Conservation (phyloP, 2,888 invertebrate species). For the Plagodis pulveraria region DNA sequence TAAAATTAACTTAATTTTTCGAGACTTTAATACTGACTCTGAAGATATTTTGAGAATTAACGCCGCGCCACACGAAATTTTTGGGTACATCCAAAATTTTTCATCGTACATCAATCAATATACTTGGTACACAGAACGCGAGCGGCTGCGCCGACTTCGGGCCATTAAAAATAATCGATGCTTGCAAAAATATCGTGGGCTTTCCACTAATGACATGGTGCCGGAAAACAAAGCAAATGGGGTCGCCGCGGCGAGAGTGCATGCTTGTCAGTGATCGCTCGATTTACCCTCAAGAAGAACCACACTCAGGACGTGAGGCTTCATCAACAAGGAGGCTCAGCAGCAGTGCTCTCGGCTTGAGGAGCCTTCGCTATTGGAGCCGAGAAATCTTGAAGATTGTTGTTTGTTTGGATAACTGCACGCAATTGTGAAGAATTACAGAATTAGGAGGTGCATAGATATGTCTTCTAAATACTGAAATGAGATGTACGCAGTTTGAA, state of each 20-base stretch:
- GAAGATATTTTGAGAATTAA: too few species aligned
- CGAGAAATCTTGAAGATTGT: slow-evolving; percentile 21
- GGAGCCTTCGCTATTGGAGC: slow-evolving; percentile 14
- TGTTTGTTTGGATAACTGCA: slow-evolving; percentile 2
- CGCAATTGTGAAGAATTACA: not conserved
- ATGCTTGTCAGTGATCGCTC: slow-evolving; percentile 34
- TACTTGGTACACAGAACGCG: slow-evolving; percentile 48
- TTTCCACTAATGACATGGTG: slow-evolving; percentile 82
- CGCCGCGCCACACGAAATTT: too few species aligned
- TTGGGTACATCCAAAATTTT: too few species aligned
- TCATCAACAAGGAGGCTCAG: slow-evolving; percentile 16
- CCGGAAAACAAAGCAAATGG: slow-evolving; percentile 76
- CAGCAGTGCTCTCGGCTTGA: slow-evolving; percentile 23
- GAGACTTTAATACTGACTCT: too few species aligned
- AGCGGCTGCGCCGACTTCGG: slow-evolving; percentile 64
- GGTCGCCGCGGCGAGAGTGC: slow-evolving; percentile 40
- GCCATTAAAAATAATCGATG: slow-evolving; percentile 84
- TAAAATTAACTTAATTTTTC: too few species aligned
- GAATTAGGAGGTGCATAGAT: too few species aligned
- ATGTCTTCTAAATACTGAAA: too few species aligned
- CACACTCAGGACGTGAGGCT: slow-evolving; percentile 20
- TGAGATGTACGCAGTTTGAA: too few species aligned
- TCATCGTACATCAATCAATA: slow-evolving; percentile 40
- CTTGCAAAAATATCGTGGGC: slow-evolving; percentile 79
- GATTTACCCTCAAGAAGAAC: slow-evolving; percentile 35